Base-by-base conservation (phyloP, 2,888 invertebrate species). In the Alsophila aescularia region DNA sequence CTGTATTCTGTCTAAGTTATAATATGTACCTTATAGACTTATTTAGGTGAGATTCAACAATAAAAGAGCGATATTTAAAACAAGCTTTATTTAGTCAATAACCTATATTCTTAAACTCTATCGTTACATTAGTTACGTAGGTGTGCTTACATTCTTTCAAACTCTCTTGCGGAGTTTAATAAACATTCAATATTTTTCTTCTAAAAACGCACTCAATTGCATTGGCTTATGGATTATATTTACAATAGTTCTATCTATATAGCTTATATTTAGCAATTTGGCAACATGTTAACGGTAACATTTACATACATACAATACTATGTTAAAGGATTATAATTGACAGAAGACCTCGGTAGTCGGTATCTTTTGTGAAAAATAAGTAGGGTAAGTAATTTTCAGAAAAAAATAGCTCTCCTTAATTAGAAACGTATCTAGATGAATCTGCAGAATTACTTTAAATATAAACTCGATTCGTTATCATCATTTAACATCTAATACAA, bases 81-180 rank as follows among this genome's bases (percentile, higher is more conserved):
- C 91, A 91, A 90, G 91, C 91, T 90, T 90, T 90, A 90, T 90
- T 90, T 79, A 79, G 66, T 81, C 69, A 68, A 77, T 84, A 81
- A 74, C 77, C 85, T 88, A 90, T 72, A 78, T 73, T 74, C 75
- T 81, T 81, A 81, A 69, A 73, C 21, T 18, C 37, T 67, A 77
- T 77, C 61, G 63, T 81, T 77, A 83, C 75, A 76, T 32, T 79
- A 73, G 66, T 79, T 78, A 83, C 75, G 79, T 77, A 76, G 72
- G 70, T 73, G 66, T 69, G 72, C 44, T 76, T 80, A 79, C 74
- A 79, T 70, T 79, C 72, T 65, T 69, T 69, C 69, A 67, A 66
- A 67, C 72, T 68, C 69, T 63, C 61, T 67, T 64, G 69, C 72
- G 43, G 56, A 60, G 40, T 69, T 73, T 67, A 45, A 31, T 50